These are phyloP conservation scores for Solenopsis invicta DNA, from an alignment of 1,140 invertebrate species.

Conservation along the genomic window DNA sequence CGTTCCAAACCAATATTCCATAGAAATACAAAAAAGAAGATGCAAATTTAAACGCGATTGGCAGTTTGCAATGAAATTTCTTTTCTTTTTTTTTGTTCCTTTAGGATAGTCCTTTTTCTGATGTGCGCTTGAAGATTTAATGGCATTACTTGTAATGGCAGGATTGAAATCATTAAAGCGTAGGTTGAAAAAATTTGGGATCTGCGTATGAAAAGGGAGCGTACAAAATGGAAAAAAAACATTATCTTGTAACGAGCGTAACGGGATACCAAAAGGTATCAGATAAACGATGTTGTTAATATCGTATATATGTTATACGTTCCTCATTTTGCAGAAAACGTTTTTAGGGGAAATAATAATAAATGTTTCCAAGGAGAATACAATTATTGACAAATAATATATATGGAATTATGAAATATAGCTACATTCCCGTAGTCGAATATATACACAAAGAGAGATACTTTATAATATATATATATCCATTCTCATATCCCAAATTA, in stretches of 20 bases:
- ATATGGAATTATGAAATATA: neutral
- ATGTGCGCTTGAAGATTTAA: neutral
- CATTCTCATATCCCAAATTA: constrained; percentile 57
- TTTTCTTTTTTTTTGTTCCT: neutral
- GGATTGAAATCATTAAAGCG: constrained; percentile 24
- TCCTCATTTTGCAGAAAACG: constrained; percentile 38
- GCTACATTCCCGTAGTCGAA: neutral
- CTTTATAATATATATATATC: no score
- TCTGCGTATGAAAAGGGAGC: constrained; percentile 2
- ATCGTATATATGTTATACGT: constrained; percentile 25
- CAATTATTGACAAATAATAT: neutral
- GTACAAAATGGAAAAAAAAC: constrained; percentile 39
- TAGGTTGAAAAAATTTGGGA: constrained; percentile 16
- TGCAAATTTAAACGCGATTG: neutral
- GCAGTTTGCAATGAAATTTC: neutral
- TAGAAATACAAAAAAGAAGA: constrained; percentile 8
- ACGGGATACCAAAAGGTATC: constrained; percentile 46
- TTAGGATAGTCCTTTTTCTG: neutral
- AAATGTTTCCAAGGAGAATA: neutral
- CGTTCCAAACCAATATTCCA: constrained; percentile 46
- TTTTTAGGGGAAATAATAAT: constrained; percentile 14
- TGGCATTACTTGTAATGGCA: constrained; percentile 2
- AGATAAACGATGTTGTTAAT: constrained; percentile 50
- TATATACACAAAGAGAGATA: neutral
- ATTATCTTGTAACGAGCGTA: constrained; percentile 49